These are phyloP conservation scores for Adelphocoris suturalis DNA, from an alignment of 2,888 invertebrate genomes.

Conservation along the genomic window DNA sequence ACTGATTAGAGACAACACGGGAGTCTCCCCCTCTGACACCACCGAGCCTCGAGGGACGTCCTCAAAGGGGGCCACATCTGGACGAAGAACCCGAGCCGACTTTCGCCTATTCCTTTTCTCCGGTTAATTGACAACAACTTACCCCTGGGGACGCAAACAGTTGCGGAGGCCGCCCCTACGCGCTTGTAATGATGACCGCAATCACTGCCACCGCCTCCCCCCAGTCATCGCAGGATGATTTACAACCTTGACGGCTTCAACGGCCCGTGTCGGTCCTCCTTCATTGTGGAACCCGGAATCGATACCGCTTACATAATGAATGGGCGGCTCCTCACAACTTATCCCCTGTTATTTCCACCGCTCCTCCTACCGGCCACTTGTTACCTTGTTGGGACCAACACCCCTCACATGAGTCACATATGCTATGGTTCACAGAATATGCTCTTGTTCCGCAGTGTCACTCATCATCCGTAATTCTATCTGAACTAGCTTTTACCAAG, in stretches of 20 bases:
- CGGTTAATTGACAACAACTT: constrained; percentile 60
- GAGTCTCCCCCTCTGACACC: neutral
- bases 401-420: neutral
- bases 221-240: constrained; percentile 50
- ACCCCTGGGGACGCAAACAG: constrained; percentile 62
- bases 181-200: constrained; percentile 60
- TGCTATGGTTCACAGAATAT: neutral
- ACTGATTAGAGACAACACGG: constrained; percentile 54
- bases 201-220: constrained; percentile 31
- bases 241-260: constrained; percentile 61
- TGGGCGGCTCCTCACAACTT: constrained; percentile 13
- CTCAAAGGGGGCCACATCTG: constrained; percentile 26
- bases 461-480: too few relatives aligned
- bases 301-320: constrained; percentile 16
- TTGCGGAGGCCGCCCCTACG: constrained; percentile 20
- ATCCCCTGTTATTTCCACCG: constrained; percentile 2
- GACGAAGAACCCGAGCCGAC: constrained; percentile 31
- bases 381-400: neutral
- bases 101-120: neutral
- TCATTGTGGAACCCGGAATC: constrained; percentile 4
- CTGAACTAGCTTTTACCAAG: too few relatives aligned
- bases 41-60: constrained; percentile 43
- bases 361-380: neutral
- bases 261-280: constrained; percentile 36
- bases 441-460: too few relatives aligned